Conservation (phyloP, 1,140 invertebrate species). For the Trichogramma pretiosum region DNA sequence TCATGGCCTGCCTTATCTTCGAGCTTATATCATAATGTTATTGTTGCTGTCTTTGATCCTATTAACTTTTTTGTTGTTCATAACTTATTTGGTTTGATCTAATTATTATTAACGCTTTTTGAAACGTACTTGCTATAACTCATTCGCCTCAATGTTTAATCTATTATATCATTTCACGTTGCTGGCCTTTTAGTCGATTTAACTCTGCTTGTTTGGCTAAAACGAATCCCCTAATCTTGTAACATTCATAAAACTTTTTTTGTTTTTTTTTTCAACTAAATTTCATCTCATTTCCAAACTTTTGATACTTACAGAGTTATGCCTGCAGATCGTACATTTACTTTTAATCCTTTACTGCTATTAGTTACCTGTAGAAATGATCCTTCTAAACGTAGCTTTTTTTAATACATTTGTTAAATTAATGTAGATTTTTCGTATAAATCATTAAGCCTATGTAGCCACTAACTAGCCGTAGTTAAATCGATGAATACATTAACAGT, state of each 20-base stretch:
- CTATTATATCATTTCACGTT: background rate
- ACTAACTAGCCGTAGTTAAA: too few relatives aligned
- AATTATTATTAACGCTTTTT: background rate
- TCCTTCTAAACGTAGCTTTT: too few relatives aligned
- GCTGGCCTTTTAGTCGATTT: background rate
- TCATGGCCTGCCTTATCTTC: constrained; percentile 29
- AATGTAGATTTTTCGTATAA: too few relatives aligned
- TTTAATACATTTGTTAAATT: too few relatives aligned
- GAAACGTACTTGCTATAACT: background rate
- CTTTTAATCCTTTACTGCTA: too few relatives aligned
- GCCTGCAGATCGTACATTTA: too few relatives aligned
- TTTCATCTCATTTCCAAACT: too few relatives aligned
- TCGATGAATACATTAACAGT: too few relatives aligned
- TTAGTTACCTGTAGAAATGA: too few relatives aligned
- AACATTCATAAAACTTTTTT: background rate
- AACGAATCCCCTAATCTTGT: too few relatives aligned
- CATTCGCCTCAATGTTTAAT: background rate
- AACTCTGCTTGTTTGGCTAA: constrained; percentile 1
- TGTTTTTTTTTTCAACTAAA: background rate
- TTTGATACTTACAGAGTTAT: too few relatives aligned
- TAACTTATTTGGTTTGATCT: constrained; percentile 4
- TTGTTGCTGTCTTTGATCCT: background rate
- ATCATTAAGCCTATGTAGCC: too few relatives aligned
- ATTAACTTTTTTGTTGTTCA: constrained; percentile 1
- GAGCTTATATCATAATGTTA: constrained; percentile 14